Evolutionary conservation across 2,888 invertebrate genomes (phyloP), one percentile per base, ranked within the genome.

Genomic region (Coelopa pilipes): DNA sequence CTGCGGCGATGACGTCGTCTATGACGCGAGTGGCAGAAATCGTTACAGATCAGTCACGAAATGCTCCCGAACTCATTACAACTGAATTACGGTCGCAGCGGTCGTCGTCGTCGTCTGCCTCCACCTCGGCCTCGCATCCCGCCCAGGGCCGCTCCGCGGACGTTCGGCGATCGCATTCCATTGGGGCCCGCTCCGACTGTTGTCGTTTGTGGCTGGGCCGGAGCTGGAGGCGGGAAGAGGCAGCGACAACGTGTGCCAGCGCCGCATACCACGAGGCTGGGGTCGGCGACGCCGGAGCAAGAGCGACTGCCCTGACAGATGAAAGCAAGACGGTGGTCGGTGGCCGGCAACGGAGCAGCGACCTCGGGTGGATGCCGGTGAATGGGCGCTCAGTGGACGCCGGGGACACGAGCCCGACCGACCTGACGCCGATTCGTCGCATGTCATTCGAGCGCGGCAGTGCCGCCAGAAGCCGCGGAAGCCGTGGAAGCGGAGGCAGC

Each of bases 11-110:
- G 57, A 59, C 24, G 57, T 34, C 34, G 34, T 34, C 34, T 34
- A 59, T 59, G n/a, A 62, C n/a, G 34, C 24, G 75, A 73, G 77
- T 75, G 74, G 74, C 2, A 75, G 76, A 79, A 79, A 78, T 77
- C 76, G 77, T 77, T 78, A 76, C 77, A 79, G 75, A 79, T 79
- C 77, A 75, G 78, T 80, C 80, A 80, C 80, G 80, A 80, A 79
- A 77, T 74, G 68, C 55, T 55, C 34, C 55, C 46, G 19, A 71
- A 71, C 65, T 71, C 71, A 71, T 71, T 71, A 71, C 71, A 50
- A 45, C 53, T 71, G 71, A 71, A 71, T 71, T 71, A 71, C 63
- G 46, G 17, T 24, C 7, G 7, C 19, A 9, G 17, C 46, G 19
- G 10, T 53, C 19, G 1, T 15, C 13, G 59, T 49, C 69, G 50